A percentile compares a stretch with the other conserved stretches of the same genome.
Conservation (phyloP, 2,113 vertebrate genomes). For the Poeciliopsis prolifica region DNA sequence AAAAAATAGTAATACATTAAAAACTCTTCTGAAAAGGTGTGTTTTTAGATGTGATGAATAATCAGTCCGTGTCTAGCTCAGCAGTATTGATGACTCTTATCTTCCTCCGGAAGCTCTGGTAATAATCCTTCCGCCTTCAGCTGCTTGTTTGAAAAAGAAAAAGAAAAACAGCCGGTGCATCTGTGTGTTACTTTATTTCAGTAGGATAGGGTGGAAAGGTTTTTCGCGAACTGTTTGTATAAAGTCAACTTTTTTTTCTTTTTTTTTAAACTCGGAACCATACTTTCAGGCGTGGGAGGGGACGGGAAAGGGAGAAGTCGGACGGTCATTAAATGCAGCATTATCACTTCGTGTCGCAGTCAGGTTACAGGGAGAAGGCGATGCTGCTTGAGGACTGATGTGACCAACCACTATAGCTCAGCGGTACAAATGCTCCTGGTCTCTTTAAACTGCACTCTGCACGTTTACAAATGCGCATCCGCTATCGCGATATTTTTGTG, state of each 20-base stretch:
- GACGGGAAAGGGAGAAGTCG: neutral
- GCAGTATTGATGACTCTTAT: no score
- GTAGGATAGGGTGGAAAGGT: neutral
- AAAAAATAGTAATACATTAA: no score
- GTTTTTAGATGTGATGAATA: neutral
- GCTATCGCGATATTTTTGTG: no score
- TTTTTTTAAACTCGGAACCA: no score
- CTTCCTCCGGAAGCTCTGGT: no score
- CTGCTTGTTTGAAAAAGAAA: no score
- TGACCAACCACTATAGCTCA: constrained; percentile 3
- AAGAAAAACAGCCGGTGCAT: no score
- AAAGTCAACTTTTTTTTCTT: neutral
- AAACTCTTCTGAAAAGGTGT: no score
- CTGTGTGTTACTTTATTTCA: neutral
- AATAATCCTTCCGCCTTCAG: no score
- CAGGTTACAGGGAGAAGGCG: constrained; percentile 41
- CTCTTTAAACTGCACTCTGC: neutral
- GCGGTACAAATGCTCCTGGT: neutral
- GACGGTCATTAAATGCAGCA: constrained; percentile 2
- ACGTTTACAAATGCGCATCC: neutral
- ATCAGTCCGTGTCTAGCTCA: neutral
- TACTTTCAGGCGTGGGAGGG: neutral
- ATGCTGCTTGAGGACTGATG: constrained; percentile 40
- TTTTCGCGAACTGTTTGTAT: neutral
- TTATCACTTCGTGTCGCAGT: constrained; percentile 55